A percentile compares a stretch with the other conserved stretches of the same genome.
These are phyloP conservation scores for Ceratitis capitata DNA, from an alignment of 1,140 invertebrate species.

Conservation along the genomic window DNA sequence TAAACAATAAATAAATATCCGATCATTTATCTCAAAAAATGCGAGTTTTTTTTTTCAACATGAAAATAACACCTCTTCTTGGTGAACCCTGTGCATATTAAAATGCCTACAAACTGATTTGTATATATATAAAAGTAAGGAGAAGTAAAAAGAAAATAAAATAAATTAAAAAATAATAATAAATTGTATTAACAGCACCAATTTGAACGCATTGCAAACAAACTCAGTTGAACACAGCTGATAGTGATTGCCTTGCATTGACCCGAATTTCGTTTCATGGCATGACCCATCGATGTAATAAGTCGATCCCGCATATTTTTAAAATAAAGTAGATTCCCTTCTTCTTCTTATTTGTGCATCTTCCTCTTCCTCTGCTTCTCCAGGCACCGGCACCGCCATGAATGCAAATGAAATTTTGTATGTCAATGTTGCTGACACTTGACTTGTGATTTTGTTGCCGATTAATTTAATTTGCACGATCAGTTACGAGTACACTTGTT, in stretches of 20 bases:
- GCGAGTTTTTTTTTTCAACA: no score
- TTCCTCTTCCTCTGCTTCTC: neutral
- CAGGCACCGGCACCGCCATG: neutral
- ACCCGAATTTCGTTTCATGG: neutral
- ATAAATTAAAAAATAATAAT: no score
- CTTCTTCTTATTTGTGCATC: neutral
- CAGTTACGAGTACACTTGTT: conserved; percentile 32
- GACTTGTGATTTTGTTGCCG: conserved; percentile 48
- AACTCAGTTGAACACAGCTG: neutral
- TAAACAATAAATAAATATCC: no score
- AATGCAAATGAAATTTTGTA: conserved; percentile 55
- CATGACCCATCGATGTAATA: neutral
- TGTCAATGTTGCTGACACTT: conserved; percentile 19
- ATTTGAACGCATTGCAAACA: neutral
- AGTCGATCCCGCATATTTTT: neutral
- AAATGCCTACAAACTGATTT: no score
- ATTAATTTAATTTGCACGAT: conserved; percentile 59
- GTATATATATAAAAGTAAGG: no score
- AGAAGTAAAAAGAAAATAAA: no score
- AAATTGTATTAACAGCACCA: neutral
- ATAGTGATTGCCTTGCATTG: neutral
- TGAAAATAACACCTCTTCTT: no score
- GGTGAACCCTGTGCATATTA: no score
- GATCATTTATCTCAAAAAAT: no score
- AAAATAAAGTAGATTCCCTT: neutral